Base-by-base conservation (phyloP, 1,140 invertebrate genomes). In the Phymastichus coffea region DNA sequence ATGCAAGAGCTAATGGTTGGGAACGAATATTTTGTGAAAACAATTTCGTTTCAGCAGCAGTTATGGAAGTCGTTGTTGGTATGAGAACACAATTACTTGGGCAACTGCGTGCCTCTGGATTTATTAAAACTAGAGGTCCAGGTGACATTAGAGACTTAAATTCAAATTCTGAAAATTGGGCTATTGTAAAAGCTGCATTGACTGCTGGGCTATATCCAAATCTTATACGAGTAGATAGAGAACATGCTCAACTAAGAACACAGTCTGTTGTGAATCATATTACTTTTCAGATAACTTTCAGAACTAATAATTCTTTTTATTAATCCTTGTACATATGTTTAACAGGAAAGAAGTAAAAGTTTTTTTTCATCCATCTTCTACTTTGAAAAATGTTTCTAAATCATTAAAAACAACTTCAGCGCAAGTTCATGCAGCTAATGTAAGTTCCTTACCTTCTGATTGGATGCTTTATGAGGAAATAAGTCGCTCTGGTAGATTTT, bases 391-490 rank as follows among this genome's bases (percentile, higher is more conserved):
- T 60, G 65, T 70, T 62, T 66, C 70, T 14, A 76, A 79, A 65
- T 74, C 76, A 22, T 54, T 74, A 0, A 70, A 74, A 53, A 68
- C 68, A 26, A 77, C 69, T 43, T 74, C 74, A 19, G 66, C 71
- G 8, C 70, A 77, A 60, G 67, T 74, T 3, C 76, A 80, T 56
- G 69, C 71, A 3, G 69, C 73, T 46, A 75, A 82, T 12, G 79
- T 83, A 8, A 71, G 77, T 41, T 68, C 69, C 38, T 74, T 94
- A 20, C 88, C 87, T 0, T 85, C 87, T 8, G 90, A 93, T 69
- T 96, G 92, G 91, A 77, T 95, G 17, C 81, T 94, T 26, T 95
- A 89, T 73, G 91, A 93, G 69, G 92, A 94, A 75, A 88, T 94
- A 76, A 87, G 84, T 14, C 83, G 87, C 26, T 80, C 81, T 8